Evolutionary conservation across 2,797 vertebrate genomes (phyloP).

Genomic region (Loriculus beryllinus): DNA sequence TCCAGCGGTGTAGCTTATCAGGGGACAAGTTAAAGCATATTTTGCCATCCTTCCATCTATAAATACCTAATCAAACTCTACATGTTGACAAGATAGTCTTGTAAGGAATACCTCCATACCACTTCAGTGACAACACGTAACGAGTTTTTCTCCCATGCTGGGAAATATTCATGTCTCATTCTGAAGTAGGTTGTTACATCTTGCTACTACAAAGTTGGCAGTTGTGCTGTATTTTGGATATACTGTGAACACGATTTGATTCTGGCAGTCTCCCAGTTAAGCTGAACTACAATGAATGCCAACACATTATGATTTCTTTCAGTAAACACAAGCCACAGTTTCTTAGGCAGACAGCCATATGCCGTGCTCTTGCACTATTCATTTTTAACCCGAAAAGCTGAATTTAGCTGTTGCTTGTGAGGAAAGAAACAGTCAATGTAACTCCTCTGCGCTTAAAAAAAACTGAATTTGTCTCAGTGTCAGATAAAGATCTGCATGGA

Average conservation of each 20-base stretch:
- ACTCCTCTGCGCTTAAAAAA: neutral
- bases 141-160: neutral
- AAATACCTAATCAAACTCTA: neutral
- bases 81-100: neutral
- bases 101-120: neutral
- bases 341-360: slow-evolving; percentile 50
- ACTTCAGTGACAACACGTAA: neutral
- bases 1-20: neutral
- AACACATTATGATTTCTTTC: slow-evolving; percentile 31
- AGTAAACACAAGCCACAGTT: slow-evolving; percentile 31
- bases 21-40: neutral
- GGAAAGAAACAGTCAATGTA: neutral
- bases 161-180: neutral
- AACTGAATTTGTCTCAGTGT: neutral
- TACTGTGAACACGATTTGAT: slow-evolving; percentile 42
- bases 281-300: slow-evolving; percentile 40
- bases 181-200: slow-evolving; percentile 8
- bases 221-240: slow-evolving; percentile 22
- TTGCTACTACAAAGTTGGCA: slow-evolving; percentile 42
- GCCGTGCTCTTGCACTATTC: neutral
- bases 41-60: neutral
- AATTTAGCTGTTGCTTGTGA: neutral
- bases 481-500: neutral
- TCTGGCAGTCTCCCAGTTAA: slow-evolving; percentile 60
- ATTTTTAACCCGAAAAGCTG: neutral